Conservation (phyloP, 2,888 invertebrate species). For the Nomada fabriciana region DNA sequence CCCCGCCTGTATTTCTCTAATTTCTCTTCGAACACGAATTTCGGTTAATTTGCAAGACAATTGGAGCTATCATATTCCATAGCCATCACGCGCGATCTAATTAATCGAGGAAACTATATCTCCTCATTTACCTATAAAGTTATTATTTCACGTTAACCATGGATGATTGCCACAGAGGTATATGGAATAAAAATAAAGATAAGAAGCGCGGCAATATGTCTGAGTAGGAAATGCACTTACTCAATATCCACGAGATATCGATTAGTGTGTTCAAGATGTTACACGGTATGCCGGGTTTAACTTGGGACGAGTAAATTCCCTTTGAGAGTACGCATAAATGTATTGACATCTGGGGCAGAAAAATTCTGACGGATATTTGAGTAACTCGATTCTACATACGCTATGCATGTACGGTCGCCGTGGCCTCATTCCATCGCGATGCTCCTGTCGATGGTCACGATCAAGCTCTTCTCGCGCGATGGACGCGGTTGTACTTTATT, state of each 20-base stretch:
- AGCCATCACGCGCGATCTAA: background rate
- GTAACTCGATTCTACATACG: constrained; percentile 44
- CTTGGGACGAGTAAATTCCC: constrained; percentile 44
- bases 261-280: constrained; percentile 57
- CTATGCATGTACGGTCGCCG: background rate
- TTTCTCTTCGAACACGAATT: background rate
- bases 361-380: constrained; percentile 52
- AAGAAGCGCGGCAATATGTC: background rate
- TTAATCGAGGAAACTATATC: too few relatives aligned
- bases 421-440: constrained; percentile 10
- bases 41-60: background rate
- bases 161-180: too few relatives aligned
- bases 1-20: background rate
- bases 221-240: too few relatives aligned
- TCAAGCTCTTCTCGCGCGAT: background rate
- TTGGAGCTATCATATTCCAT: background rate
- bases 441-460: background rate
- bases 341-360: constrained; percentile 46
- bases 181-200: too few relatives aligned
- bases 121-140: too few relatives aligned
- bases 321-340: constrained; percentile 53
- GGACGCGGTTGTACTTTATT: background rate
- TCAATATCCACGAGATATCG: constrained; percentile 45
- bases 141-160: too few relatives aligned
- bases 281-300: constrained; percentile 43